Evolutionary conservation across 2,113 vertebrate species (phyloP).

Genomic region (Phainopepla nitens): DNA sequence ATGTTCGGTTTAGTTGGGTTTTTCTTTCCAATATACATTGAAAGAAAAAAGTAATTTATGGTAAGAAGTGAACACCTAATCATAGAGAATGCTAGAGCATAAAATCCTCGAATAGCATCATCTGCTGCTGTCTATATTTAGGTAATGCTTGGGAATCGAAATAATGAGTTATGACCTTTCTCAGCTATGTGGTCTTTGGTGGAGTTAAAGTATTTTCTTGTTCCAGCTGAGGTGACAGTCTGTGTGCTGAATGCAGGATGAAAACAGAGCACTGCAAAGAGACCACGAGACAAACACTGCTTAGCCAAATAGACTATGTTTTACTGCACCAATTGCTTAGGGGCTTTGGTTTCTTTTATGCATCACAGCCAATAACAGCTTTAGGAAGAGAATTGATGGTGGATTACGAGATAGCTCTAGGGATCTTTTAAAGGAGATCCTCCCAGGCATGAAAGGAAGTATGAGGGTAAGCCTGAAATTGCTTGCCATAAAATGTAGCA

Average conservation of each 20-base stretch:
- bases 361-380: conserved; percentile 15
- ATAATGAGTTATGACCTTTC: not conserved
- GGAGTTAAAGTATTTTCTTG: not conserved
- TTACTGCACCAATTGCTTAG: not conserved
- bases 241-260: not conserved
- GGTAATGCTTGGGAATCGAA: not conserved
- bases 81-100: fast-evolving
- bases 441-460: not conserved
- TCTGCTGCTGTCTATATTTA: not conserved
- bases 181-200: not conserved
- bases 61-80: not conserved
- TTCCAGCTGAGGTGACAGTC: not conserved
- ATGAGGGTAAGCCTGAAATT: not conserved
- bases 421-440: conserved; percentile 17
- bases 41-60: not conserved
- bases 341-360: conserved; percentile 27
- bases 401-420: not conserved
- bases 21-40: not conserved
- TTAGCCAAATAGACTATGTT: not conserved
- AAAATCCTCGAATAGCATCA: not conserved
- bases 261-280: not conserved
- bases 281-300: not conserved
- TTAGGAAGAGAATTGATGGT: conserved; percentile 13
- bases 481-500: not conserved
- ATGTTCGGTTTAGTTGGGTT: not conserved